Conservation (phyloP, 2,888 invertebrate genomes). For the Xestia c-nigrum region DNA sequence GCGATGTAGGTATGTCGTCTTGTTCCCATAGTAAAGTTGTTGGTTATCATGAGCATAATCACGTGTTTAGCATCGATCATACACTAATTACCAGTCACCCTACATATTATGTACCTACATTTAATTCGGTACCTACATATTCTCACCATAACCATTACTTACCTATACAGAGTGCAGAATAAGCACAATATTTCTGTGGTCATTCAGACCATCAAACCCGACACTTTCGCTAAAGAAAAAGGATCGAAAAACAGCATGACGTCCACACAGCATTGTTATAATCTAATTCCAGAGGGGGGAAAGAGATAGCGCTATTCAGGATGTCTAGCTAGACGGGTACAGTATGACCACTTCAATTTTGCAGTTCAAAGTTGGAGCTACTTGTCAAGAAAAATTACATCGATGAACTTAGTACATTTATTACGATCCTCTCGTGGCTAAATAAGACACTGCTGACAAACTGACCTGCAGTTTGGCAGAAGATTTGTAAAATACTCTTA, state of each 20-base stretch:
- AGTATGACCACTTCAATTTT: not conserved
- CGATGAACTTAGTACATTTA: not conserved
- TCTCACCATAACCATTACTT: not conserved
- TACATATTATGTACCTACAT: too few species aligned
- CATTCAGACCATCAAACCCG: not conserved
- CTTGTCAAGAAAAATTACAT: not conserved
- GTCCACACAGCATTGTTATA: not conserved
- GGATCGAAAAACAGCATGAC: not conserved
- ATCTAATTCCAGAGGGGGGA: not conserved
- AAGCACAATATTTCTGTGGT: not conserved
- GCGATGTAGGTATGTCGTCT: too few species aligned
- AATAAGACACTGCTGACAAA: too few species aligned
- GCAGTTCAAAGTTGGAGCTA: too few species aligned
- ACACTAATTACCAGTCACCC: too few species aligned
- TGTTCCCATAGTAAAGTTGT: too few species aligned
- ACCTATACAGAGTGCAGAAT: not conserved
- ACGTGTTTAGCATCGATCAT: too few species aligned
- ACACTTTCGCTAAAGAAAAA: not conserved
- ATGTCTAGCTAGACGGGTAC: not conserved
- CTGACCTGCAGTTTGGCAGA: too few species aligned
- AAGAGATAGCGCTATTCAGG: not conserved
- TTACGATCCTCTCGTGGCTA: too few species aligned
- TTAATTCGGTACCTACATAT: not conserved
- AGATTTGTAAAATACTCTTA: too few species aligned
- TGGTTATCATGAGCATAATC: too few species aligned